Percentiles rank a stretch among this genome's conserved stretches.
These are phyloP conservation scores for Heteronetta atricapilla DNA, from an alignment of 2,113 vertebrate genomes.

Conservation along the genomic window DNA sequence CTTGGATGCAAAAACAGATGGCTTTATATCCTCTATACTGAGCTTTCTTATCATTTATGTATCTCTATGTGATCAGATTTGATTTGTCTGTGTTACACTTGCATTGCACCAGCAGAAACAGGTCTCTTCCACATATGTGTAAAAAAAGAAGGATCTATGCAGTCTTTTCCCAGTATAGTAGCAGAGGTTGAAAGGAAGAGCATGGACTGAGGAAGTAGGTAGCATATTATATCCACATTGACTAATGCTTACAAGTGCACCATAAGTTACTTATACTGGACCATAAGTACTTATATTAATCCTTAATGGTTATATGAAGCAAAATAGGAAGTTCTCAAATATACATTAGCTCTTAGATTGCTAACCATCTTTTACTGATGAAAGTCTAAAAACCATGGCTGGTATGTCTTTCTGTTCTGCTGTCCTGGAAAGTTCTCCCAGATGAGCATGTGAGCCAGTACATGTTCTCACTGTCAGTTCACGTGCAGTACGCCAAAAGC, in stretches of 20 bases:
- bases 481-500: background rate
- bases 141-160: background rate
- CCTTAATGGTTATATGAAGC: background rate
- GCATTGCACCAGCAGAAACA: background rate
- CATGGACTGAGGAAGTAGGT: background rate
- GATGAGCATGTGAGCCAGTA: background rate
- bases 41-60: accelerated
- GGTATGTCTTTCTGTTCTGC: background rate
- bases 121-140: background rate
- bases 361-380: background rate
- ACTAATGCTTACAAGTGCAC: background rate
- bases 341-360: background rate
- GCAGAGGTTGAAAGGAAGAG: background rate
- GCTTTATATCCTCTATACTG: background rate
- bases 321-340: background rate
- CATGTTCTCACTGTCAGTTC: background rate
- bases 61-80: background rate
- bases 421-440: background rate
- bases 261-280: background rate
- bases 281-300: background rate
- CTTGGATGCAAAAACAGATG: background rate
- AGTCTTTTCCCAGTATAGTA: background rate
- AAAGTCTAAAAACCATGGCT: background rate
- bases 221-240: background rate
- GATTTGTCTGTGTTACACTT: background rate